Conservation (phyloP, 2,113 vertebrate genomes). For the Alexandromys fortis region DNA sequence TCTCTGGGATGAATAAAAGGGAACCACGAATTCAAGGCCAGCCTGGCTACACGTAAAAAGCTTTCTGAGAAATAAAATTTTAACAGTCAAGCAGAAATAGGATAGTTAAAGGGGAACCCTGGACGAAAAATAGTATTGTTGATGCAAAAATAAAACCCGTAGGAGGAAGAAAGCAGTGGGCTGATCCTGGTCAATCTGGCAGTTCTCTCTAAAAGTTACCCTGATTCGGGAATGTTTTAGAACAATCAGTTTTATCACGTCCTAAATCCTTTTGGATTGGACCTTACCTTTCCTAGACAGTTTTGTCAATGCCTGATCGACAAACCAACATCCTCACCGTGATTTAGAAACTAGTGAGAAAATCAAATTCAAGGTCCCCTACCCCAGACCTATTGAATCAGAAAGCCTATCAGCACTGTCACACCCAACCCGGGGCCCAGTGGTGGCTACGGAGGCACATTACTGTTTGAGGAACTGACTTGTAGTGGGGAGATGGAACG, state of each 20-base stretch:
- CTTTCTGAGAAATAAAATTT: background rate
- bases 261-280: conserved; percentile 6
- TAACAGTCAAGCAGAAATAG: background rate
- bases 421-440: background rate
- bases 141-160: background rate
- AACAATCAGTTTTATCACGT: conserved; percentile 29
- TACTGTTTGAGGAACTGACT: background rate
- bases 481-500: background rate
- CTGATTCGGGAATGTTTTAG: conserved; percentile 8
- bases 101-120: conserved; percentile 29
- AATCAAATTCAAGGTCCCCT: background rate
- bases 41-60: background rate
- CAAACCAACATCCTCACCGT: background rate
- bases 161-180: background rate
- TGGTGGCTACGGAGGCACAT: background rate
- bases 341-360: conserved; percentile 28
- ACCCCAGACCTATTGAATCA: background rate
- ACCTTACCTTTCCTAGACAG: background rate
- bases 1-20: background rate
- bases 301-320: background rate
- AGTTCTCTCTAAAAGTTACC: background rate
- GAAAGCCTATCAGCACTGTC: background rate
- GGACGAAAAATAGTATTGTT: background rate
- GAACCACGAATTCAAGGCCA: background rate
- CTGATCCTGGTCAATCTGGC: background rate